These are phyloP conservation scores for Pachymerium ferrugineum DNA, from an alignment of 2,888 invertebrate species.

Conservation along the genomic window DNA sequence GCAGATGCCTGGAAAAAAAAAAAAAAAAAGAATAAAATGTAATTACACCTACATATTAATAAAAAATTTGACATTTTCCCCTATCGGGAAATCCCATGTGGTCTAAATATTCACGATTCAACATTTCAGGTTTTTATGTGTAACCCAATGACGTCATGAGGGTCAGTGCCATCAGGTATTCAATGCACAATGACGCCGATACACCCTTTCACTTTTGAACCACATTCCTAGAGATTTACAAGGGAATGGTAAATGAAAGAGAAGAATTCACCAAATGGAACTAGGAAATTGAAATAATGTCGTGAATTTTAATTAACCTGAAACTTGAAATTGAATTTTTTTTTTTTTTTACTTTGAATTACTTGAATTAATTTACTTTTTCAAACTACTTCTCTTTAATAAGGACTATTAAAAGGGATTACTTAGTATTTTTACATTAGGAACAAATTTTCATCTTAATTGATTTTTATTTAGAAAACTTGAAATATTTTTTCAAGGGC, in stretches of 20 bases:
- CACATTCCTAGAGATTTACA: no score
- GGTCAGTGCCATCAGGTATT: background rate
- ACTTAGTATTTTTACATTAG: no score
- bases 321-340: background rate
- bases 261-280: background rate
- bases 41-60: background rate
- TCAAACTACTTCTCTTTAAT: no score
- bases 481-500: no score
- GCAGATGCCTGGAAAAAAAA: background rate
- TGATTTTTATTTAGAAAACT: no score
- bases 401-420: no score
- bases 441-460: no score
- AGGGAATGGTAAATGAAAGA: background rate
- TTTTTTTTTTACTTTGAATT: background rate
- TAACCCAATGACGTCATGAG: background rate
- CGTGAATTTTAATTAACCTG: background rate
- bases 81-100: background rate
- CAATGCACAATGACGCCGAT: background rate
- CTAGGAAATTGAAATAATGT: background rate
- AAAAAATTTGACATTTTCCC: background rate
- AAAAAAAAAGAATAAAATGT: background rate
- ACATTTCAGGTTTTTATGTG: background rate
- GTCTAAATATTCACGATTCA: background rate
- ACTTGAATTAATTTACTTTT: no score
- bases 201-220: conserved; percentile 13